Conservation (phyloP, 2,113 vertebrate species). For the Pan troglodytes region NHGRI_mPanTro3-v2.1_pri NC_072411.2:44863001-44863500, state of each 20-base stretch:
- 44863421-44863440: background rate
- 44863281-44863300: background rate
- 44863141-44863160: background rate
- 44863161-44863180: background rate
- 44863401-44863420: background rate
- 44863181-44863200: background rate
- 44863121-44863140: background rate
- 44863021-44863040: background rate
- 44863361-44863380: background rate
- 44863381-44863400: background rate
- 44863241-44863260: background rate
- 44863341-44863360: background rate
- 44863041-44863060: background rate
- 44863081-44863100: background rate
- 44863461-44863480: background rate
- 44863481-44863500: background rate
- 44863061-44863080: background rate
- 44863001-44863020: background rate
- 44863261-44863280: background rate
- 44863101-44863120: background rate
- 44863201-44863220: background rate
- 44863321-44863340: rapidly evolving
- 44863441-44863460: background rate
- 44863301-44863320: background rate
- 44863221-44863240: background rate